Conservation (phyloP, 2,113 vertebrate species). For the Triplophysa dalaica region DNA sequence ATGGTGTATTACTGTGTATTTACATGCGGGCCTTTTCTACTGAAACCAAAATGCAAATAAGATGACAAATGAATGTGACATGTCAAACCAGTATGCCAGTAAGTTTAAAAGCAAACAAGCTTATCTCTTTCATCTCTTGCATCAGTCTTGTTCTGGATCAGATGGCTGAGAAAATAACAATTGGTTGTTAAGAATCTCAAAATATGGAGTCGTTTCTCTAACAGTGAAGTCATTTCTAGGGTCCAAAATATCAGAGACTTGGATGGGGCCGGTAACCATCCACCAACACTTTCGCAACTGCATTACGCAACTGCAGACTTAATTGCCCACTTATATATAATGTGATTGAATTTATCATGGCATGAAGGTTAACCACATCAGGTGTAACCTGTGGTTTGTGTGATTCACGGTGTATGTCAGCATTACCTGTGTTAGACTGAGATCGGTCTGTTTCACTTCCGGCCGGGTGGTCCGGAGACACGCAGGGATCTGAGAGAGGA, state of each 20-base stretch:
- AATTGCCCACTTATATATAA: not conserved
- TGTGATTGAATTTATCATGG: too few relatives aligned
- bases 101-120: not conserved
- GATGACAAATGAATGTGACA: not conserved
- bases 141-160: not conserved
- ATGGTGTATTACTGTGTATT: not conserved
- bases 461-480: slow-evolving; percentile 56
- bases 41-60: slow-evolving; percentile 13
- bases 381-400: too few relatives aligned
- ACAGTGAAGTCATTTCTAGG: not conserved
- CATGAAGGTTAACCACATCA: too few relatives aligned
- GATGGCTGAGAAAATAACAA: not conserved
- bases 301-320: too few relatives aligned
- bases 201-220: not conserved
- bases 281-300: too few relatives aligned
- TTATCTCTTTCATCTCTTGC: not conserved
- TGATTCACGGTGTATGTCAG: not conserved
- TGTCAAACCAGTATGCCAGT: not conserved
- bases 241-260: too few relatives aligned
- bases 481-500: slow-evolving; percentile 57
- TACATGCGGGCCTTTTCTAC: not conserved
- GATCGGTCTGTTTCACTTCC: slow-evolving; percentile 41
- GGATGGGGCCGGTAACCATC: too few relatives aligned
- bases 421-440: slow-evolving; percentile 63
- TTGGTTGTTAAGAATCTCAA: not conserved